Evolutionary conservation across 2,888 invertebrate species (phyloP), one percentile per base, ranked within the genome.

Genomic region (Scelioninae gen. 1): DNA sequence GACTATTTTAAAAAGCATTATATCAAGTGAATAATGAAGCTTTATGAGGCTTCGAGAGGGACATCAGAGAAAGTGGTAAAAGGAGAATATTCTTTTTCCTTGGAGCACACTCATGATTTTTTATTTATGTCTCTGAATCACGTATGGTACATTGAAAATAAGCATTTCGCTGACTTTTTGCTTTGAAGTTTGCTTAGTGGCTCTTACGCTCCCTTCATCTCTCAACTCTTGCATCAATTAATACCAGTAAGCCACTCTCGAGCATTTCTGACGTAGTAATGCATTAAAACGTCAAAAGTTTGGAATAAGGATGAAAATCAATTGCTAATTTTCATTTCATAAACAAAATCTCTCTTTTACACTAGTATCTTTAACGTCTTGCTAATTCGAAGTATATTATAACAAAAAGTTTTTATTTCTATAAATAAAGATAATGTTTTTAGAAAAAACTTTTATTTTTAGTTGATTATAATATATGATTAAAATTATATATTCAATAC

Each of bases 151-250:
- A 87, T 86, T 86, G 86, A 86, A 85, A 88, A 87, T 86, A 86
- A 87, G 87, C 87, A 87, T 87, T 87, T 87, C 78, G 86, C 83
- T 83, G 81, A 86, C 84, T 85, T 86, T 87, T 87, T 75, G 75
- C 87, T 88, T 88, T 89, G 88, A 88, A 86, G 87, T 87, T 88
- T 87, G 78, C 84, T 87, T 84, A 84, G 86, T 86, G 84, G 83
- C 86, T 87, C 88, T 88, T 83, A 63, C 16, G 34, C 76, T 68
- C 83, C 65, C 77, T 75, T 55, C 69, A 65, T 74, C 85, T 85
- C 85, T 82, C 69, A 60, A 40, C 75, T 71, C 53, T 75, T 84
- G 84, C 86, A 86, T 86, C 85, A 86, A 86, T 86, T 86, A 87
- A 86, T 86, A 86, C 72, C 77, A 68, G 62, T 82, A 79, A 74